A percentile compares a stretch with the other conserved stretches of the same genome.
These are phyloP conservation scores for Scaptomyza reducta DNA, from an alignment of 2,888 invertebrate genomes.

Conservation along the genomic window DNA sequence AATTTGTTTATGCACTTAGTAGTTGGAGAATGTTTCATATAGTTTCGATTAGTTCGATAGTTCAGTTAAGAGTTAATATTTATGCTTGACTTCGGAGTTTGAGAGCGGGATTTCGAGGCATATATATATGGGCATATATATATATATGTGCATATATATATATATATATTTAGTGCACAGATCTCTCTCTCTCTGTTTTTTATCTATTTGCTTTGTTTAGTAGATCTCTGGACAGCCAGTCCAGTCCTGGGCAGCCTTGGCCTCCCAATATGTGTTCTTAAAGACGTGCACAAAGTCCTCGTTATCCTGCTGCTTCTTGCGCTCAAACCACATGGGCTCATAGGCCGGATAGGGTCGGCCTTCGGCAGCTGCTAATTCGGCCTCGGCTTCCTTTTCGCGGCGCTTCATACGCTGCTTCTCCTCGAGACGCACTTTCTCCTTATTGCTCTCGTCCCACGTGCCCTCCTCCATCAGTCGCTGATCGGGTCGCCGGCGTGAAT, in stretches of 20 bases:
- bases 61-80: constrained; percentile 37
- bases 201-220: constrained; percentile 56
- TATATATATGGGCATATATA: constrained; percentile 35
- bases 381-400: constrained; percentile 91
- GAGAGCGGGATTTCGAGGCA: constrained; percentile 42
- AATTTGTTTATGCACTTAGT: constrained; percentile 42
- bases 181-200: background rate
- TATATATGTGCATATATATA: constrained; percentile 45
- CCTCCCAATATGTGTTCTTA: constrained; percentile 96
- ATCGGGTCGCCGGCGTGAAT: constrained; percentile 96
- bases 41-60: constrained; percentile 45
- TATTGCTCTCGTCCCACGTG: constrained; percentile 95
- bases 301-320: constrained; percentile 89
- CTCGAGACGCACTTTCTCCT: constrained; percentile 93
- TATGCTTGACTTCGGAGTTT: constrained; percentile 43
- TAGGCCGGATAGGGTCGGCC: constrained; percentile 89
- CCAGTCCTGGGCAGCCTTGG: constrained; percentile 96
- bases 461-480: constrained; percentile 99
- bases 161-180: constrained; percentile 30
- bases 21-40: constrained; percentile 52
- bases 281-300: constrained; percentile 91
- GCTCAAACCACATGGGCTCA: constrained; percentile 95
- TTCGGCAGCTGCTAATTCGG: constrained; percentile 88
- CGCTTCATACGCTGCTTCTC: constrained; percentile 96
- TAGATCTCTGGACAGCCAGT: constrained; percentile 93